A percentile compares a stretch with the other conserved stretches of the same genome.
Evolutionary conservation across 92 coral and sea anemone species (phyloP).

Genomic region (Heteractis magnifica): DNA sequence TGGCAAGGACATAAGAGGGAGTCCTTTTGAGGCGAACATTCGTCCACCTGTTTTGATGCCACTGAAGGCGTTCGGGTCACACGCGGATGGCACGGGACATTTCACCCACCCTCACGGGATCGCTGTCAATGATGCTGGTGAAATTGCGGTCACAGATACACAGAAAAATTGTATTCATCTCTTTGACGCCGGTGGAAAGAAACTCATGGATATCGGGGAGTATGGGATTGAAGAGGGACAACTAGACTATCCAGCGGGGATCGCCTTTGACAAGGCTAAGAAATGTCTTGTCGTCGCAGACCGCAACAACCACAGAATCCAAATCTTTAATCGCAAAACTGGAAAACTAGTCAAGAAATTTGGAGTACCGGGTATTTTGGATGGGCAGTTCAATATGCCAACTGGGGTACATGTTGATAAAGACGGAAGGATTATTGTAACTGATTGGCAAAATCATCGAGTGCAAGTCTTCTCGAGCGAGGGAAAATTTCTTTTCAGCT

Average conservation of each 20-base stretch:
- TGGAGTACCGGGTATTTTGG: conserved; percentile 63
- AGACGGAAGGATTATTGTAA: conserved; percentile 66
- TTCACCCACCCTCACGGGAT: conserved; percentile 83
- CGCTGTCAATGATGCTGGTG: conserved; percentile 65
- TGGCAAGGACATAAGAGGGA: conserved; percentile 63
- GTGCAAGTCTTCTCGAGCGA: conserved; percentile 74
- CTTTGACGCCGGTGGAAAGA: conserved; percentile 61
- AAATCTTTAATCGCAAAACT: conserved; percentile 66
- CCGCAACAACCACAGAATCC: conserved; percentile 77
- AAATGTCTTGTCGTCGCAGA: conserved; percentile 78
- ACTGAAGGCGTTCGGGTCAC: conserved; percentile 71
- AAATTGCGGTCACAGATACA: conserved; percentile 79
- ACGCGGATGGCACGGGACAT: conserved; percentile 61
- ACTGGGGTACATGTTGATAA: conserved; percentile 67
- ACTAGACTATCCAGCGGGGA: conserved; percentile 75
- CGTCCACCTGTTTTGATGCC: conserved; percentile 80
- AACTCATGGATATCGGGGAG: conserved; percentile 68
- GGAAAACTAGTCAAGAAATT: conserved; percentile 75
- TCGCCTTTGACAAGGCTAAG: conserved; percentile 77
- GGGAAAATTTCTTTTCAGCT: conserved; percentile 68
- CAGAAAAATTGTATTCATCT: conserved; percentile 78
- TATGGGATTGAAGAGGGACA: conserved; percentile 66
- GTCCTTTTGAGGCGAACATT: conserved; percentile 65
- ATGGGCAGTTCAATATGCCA: conserved; percentile 81
- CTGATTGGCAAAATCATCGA: conserved; percentile 89